These are phyloP conservation scores for Anadara kagoshimensis DNA, from an alignment of 1,140 invertebrate species.

Conservation along the genomic window DNA sequence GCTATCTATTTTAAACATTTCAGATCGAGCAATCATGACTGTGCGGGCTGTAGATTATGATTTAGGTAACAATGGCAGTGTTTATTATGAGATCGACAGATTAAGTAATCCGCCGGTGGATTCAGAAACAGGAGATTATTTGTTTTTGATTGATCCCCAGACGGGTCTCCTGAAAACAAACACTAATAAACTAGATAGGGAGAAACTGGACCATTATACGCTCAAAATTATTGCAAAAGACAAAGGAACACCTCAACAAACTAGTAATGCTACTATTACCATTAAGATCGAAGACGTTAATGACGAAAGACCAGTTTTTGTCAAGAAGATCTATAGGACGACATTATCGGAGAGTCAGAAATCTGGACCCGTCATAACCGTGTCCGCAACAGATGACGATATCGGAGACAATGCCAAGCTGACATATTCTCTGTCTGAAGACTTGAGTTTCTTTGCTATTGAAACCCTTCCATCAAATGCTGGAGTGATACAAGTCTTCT, in stretches of 20 bases:
- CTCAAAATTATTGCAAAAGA: conserved; percentile 84
- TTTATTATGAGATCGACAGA: conserved; percentile 49
- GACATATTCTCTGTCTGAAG: conserved; percentile 49
- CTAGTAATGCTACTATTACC: conserved; percentile 78
- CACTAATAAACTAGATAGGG: conserved; percentile 48
- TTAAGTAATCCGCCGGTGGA: conserved; percentile 41
- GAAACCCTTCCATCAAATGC: conserved; percentile 57
- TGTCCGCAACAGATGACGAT: conserved; percentile 61
- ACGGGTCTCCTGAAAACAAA: conserved; percentile 59
- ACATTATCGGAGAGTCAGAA: conserved; percentile 58
- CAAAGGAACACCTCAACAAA: conserved; percentile 81
- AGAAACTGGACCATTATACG: conserved; percentile 49
- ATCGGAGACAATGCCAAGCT: conserved; percentile 60
- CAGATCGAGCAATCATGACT: conserved; percentile 81
- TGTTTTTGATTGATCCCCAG: conserved; percentile 46
- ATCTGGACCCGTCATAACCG: conserved; percentile 52
- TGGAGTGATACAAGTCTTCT: conserved; percentile 56
- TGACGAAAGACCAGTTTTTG: conserved; percentile 53
- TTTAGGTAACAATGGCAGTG: conserved; percentile 55
- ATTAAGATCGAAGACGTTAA: conserved; percentile 80
- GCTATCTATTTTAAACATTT: conserved; percentile 15
- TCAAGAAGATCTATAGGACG: conserved; percentile 51
- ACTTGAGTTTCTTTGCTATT: conserved; percentile 52
- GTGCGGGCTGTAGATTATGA: conserved; percentile 90
- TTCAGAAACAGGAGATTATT: conserved; percentile 27